Evolutionary conservation across 37 sponge, comb jelly and placozoan species (phyloP).

Genomic region (Chondrosia reniformis): DNA sequence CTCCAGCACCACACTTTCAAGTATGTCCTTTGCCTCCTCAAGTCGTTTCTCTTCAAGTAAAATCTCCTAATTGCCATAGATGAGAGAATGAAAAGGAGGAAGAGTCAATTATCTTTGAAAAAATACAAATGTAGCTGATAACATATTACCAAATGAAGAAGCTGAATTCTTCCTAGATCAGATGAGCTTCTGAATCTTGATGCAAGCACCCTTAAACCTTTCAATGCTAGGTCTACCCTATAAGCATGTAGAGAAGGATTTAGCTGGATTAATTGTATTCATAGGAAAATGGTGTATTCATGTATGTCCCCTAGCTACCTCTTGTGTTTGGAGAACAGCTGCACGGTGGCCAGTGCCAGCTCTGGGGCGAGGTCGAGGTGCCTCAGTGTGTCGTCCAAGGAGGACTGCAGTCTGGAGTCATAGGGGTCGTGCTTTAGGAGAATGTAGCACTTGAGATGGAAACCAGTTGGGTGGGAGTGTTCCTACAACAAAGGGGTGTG

Average conservation of each 20-base stretch:
- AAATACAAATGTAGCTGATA: neutral
- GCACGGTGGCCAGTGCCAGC: conserved; percentile 52
- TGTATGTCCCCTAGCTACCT: conserved; percentile 13
- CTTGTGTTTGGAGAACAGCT: conserved; percentile 41
- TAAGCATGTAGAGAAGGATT: too few species aligned
- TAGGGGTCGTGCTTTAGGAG: conserved; percentile 49
- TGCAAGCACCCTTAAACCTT: conserved; percentile 33
- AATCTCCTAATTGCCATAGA: conserved; percentile 28
- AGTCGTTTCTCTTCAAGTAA: conserved; percentile 25
- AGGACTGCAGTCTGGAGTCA: conserved; percentile 31
- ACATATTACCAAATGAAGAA: conserved; percentile 55
- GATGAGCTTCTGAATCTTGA: conserved; percentile 36
- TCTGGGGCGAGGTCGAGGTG: conserved; percentile 68
- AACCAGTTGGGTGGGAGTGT: conserved; percentile 80
- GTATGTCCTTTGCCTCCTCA: conserved; percentile 40
- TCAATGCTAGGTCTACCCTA: conserved; percentile 48
- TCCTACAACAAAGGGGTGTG: conserved; percentile 19
- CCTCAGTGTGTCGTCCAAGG: conserved; percentile 60
- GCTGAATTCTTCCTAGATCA: conserved; percentile 43
- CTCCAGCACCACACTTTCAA: conserved; percentile 51
- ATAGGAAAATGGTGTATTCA: too few species aligned
- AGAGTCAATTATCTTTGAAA: neutral
- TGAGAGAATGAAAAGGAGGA: neutral
- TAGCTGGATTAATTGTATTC: too few species aligned
- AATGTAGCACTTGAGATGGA: conserved; percentile 65